These are phyloP conservation scores for Tychaedon coryphoeus DNA, from an alignment of 2,113 vertebrate species.

Conservation along the genomic window DNA sequence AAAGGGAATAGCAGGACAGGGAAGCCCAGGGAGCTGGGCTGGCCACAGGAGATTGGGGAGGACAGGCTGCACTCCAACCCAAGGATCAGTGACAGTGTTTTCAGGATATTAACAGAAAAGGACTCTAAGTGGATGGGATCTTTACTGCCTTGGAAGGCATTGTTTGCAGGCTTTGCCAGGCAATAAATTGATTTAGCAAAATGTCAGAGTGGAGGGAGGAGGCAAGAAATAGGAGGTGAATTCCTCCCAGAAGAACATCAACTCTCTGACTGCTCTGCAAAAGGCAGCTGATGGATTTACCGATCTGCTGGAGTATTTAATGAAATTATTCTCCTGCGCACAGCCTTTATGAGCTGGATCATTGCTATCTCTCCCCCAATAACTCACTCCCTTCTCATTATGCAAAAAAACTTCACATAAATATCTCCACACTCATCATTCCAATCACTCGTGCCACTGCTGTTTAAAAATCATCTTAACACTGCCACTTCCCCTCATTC, in stretches of 20 bases:
- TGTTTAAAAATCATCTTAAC: neutral
- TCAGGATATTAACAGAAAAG: neutral
- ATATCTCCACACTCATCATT: neutral
- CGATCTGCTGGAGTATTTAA: conserved; percentile 22
- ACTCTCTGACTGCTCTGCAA: neutral
- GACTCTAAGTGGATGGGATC: neutral
- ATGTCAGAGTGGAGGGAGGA: conserved; percentile 5
- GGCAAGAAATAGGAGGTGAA: neutral
- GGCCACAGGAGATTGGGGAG: neutral
- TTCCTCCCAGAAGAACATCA: conserved; percentile 6
- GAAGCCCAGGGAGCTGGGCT: neutral
- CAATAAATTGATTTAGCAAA: conserved; percentile 16
- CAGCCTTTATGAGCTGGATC: neutral
- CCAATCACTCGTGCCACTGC: neutral
- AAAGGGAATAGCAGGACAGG: neutral
- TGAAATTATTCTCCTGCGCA: neutral
- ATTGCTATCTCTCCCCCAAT: neutral
- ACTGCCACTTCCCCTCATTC: neutral
- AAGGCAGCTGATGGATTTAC: conserved; percentile 29
- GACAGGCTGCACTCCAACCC: neutral
- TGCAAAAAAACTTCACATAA: neutral
- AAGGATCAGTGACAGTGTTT: neutral
- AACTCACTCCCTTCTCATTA: neutral
- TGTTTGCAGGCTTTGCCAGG: neutral
- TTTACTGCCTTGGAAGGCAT: neutral